Evolutionary conservation across 2,888 invertebrate species (phyloP).

Genomic region (Stenolophus ochropezus): DNA sequence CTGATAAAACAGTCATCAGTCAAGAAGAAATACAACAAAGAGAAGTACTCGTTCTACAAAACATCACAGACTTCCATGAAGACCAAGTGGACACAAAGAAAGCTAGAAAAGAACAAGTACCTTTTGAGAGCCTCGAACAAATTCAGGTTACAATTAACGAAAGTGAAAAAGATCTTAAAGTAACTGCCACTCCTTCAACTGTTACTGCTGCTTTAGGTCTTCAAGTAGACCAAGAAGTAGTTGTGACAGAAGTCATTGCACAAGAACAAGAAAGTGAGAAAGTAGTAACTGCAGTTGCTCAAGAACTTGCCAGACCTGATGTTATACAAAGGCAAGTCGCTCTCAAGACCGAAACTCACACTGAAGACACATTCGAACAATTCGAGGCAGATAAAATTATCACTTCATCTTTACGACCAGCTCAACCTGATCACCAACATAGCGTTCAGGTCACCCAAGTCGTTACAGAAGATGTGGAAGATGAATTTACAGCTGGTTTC

Average conservation of each 20-base stretch:
- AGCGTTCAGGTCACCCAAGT: constrained; percentile 69
- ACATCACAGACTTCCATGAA: constrained; percentile 66
- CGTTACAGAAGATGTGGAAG: constrained; percentile 70
- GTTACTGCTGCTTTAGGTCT: constrained; percentile 61
- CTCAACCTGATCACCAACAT: constrained; percentile 65
- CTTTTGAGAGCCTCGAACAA: constrained; percentile 71
- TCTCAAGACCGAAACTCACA: constrained; percentile 70
- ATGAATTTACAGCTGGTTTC: constrained; percentile 63
- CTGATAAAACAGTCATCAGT: constrained; percentile 63
- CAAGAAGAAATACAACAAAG: constrained; percentile 65
- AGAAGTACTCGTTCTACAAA: constrained; percentile 65
- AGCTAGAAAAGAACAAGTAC: constrained; percentile 70
- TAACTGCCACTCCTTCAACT: constrained; percentile 59
- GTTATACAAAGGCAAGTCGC: constrained; percentile 69
- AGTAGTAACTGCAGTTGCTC: constrained; percentile 71
- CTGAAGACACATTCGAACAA: constrained; percentile 65
- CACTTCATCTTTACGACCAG: constrained; percentile 65
- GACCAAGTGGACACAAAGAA: constrained; percentile 67
- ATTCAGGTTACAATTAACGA: constrained; percentile 66
- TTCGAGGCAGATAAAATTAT: constrained; percentile 64
- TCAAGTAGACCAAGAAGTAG: constrained; percentile 67
- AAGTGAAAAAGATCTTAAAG: constrained; percentile 66
- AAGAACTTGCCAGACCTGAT: constrained; percentile 71
- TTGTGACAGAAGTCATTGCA: constrained; percentile 70
- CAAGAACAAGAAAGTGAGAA: constrained; percentile 67